Conservation (phyloP, 2,888 invertebrate genomes). For the Heliconius aoede region DNA sequence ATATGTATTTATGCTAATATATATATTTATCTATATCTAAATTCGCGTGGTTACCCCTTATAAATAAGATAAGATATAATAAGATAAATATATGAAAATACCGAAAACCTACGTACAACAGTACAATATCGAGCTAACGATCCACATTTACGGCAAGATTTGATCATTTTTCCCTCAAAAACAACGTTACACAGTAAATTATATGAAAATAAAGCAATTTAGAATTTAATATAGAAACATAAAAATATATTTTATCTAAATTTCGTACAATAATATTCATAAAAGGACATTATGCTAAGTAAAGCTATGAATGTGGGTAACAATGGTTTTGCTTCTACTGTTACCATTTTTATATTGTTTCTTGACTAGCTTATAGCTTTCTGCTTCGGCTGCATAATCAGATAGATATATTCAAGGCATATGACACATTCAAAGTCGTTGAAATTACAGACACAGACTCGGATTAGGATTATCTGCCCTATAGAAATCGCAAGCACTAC, state of each 20-base stretch:
- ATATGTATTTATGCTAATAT: too few species aligned
- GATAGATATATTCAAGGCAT: not conserved
- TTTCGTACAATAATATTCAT: constrained; percentile 15
- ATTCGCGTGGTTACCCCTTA: not conserved
- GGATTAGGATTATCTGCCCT: too few species aligned
- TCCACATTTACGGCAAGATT: constrained; percentile 7
- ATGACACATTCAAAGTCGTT: not conserved
- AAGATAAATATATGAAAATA: not conserved
- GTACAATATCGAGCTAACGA: not conserved
- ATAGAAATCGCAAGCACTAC: too few species aligned
- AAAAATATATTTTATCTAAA: constrained; percentile 22
- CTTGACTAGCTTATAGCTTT: too few species aligned
- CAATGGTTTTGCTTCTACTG: not conserved
- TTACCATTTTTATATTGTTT: constrained; percentile 25
- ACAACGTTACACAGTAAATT: not conserved
- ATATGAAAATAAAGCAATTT: constrained; percentile 24
- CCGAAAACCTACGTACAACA: not conserved
- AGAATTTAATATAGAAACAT: constrained; percentile 17
- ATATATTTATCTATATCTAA: not conserved
- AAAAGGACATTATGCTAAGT: constrained; percentile 23
- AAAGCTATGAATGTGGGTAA: constrained; percentile 11
- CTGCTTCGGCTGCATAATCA: not conserved
- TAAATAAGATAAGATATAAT: not conserved
- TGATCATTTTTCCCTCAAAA: constrained; percentile 6
- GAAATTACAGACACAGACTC: not conserved